Conservation (phyloP, 2,888 invertebrate genomes). For the Pammene aurita region DNA sequence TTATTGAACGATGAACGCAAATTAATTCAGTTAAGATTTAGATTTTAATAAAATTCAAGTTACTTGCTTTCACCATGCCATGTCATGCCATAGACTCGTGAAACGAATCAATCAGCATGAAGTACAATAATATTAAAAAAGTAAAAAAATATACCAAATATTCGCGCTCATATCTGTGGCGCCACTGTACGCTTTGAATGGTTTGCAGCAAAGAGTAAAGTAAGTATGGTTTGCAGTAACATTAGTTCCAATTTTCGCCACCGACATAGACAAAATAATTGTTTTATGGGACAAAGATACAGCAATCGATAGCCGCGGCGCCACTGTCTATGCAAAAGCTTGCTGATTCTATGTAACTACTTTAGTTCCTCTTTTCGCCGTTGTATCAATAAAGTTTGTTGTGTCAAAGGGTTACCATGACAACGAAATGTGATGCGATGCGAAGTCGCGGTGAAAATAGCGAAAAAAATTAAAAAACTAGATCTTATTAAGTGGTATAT, state of each 20-base stretch:
- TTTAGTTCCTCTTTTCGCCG: slow-evolving; percentile 20
- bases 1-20: slow-evolving; percentile 22
- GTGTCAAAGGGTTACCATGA: slow-evolving; percentile 33
- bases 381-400: slow-evolving; percentile 9
- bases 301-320: background rate
- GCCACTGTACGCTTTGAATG: background rate
- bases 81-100: background rate
- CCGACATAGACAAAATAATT: background rate
- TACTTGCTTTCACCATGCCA: slow-evolving; percentile 9
- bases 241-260: slow-evolving; percentile 21
- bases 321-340: background rate
- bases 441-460: slow-evolving; percentile 11
- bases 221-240: background rate
- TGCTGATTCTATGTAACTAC: slow-evolving; percentile 3
- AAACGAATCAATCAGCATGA: background rate
- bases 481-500: background rate
- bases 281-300: background rate
- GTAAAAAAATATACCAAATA: background rate
- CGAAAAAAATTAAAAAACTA: background rate
- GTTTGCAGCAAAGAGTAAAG: too few relatives aligned
- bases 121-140: background rate
- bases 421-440: slow-evolving; percentile 29
- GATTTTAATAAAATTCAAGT: slow-evolving; percentile 14
- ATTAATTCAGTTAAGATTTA: background rate
- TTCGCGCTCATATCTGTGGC: background rate